Conservation (phyloP, 1,140 invertebrate genomes). For the Drosophila trapezifrons region DNA sequence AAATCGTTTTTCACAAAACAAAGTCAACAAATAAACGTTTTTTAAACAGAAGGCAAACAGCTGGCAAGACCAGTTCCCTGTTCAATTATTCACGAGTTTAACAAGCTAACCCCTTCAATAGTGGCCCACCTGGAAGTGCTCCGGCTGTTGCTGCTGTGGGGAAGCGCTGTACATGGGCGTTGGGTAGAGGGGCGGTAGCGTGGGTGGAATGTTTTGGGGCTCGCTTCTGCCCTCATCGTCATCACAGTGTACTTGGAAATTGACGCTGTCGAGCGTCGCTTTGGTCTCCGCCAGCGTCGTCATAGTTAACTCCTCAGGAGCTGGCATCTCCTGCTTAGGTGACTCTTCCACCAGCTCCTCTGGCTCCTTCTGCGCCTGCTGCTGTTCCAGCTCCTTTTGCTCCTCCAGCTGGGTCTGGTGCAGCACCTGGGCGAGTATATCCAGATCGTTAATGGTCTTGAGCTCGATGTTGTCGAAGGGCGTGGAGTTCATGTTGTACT, state of each 20-base stretch:
- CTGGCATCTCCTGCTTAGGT: slow-evolving; percentile 10
- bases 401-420: slow-evolving; percentile 81
- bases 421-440: slow-evolving; percentile 91
- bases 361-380: background rate
- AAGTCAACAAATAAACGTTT: background rate
- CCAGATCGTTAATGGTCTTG: slow-evolving; percentile 95
- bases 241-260: slow-evolving; percentile 76
- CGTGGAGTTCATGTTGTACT: slow-evolving; percentile 92
- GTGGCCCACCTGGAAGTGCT: slow-evolving; percentile 50
- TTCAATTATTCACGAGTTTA: too few species aligned
- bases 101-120: slow-evolving; percentile 3
- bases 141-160: slow-evolving; percentile 36
- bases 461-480: slow-evolving; percentile 96
- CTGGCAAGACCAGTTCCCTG: slow-evolving; percentile 3
- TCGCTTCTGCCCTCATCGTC: slow-evolving; percentile 35
- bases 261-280: slow-evolving; percentile 72
- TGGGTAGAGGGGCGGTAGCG: slow-evolving; percentile 6
- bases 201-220: slow-evolving; percentile 63
- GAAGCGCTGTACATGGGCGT: slow-evolving; percentile 42
- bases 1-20: background rate
- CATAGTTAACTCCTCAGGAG: slow-evolving; percentile 53
- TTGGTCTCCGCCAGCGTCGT: slow-evolving; percentile 75
- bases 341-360: slow-evolving; percentile 15
- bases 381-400: slow-evolving; percentile 29
- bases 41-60: background rate